Base-by-base conservation (phyloP, 2,888 invertebrate genomes). In the Chloromyia formosa region DNA sequence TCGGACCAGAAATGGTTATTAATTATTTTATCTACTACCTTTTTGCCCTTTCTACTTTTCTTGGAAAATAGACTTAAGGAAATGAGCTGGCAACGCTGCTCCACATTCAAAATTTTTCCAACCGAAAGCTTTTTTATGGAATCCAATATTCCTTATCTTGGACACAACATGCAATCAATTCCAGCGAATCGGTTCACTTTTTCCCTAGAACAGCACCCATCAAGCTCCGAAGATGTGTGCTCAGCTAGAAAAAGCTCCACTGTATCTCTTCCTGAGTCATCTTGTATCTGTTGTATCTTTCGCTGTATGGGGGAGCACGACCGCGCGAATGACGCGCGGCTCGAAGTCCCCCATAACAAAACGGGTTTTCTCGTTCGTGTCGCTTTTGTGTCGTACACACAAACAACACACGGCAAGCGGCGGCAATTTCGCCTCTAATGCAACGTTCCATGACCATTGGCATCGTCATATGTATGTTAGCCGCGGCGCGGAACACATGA, bases 401-500 rank as follows among this genome's bases (percentile, higher is more conserved):
- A 35, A 35, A n/a, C n/a, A 35, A 35, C 27, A 35, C 27, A n/a
- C n/a, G n/a, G n/a, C n/a, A n/a, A n/a, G n/a, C n/a, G n/a, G n/a
- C n/a, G n/a, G n/a, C n/a, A n/a, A n/a, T n/a, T n/a, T n/a, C n/a
- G n/a, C n/a, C n/a, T 35, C 27, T 35, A 35, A 35, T 35, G 27
- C 27, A 35, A 35, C 27, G 27, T 35, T 35, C 27, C 27, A 35
- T 35, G 27, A 35, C 27, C 27, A 7, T 35, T 35, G 27, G 27
- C 27, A 4, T 35, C 66, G 40, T 56, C 71, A 71, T 35, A 71
- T 58, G 71, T 71, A 23, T 58, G 71, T 71, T 58, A 58, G 42
- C 71, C 71, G 71, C 71, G 71, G 40, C 71, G 71, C 40, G 71
- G 35, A 40, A 42, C 58, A 71, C 71, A 71, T 58, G 56, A 42